Evolutionary conservation across 2,888 invertebrate genomes (phyloP).

Genomic region (Diaphora mendica): DNA sequence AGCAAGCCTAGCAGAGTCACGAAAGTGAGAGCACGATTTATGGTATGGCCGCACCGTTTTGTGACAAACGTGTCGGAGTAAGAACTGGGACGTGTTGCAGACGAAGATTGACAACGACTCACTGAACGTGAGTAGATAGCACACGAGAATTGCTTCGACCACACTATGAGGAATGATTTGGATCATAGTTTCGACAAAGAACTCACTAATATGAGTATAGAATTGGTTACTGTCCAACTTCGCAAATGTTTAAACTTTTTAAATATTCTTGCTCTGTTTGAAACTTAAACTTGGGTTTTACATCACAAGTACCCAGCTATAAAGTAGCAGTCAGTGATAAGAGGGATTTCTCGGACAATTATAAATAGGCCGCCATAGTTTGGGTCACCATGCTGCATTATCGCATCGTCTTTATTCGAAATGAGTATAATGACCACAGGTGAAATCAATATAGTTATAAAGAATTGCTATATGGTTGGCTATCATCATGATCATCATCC

Average conservation of each 20-base stretch:
- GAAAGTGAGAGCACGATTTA: conserved; percentile 60
- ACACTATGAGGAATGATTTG: not conserved
- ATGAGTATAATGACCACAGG: no score
- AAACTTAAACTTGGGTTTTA: no score
- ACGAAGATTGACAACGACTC: conserved; percentile 22
- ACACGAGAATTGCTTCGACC: conserved; percentile 3
- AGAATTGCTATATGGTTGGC: no score
- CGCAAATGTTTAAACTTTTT: not conserved
- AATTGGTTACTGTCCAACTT: not conserved
- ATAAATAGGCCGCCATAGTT: no score
- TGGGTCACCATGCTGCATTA: no score
- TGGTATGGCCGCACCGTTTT: conserved; percentile 22
- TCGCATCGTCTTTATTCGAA: no score
- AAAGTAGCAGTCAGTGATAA: not conserved
- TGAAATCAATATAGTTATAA: no score
- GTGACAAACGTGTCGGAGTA: conserved; percentile 32
- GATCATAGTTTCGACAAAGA: not conserved
- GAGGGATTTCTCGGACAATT: not conserved
- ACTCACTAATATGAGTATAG: not conserved
- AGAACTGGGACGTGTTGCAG: conserved; percentile 18
- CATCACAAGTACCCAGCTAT: not conserved
- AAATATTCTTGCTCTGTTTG: no score
- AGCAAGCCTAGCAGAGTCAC: conserved; percentile 62
- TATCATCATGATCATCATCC: no score
- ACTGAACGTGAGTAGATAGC: conserved; percentile 11